A percentile compares a stretch with the other conserved stretches of the same genome.
These are phyloP conservation scores for Nemotelus pantherinus DNA, from an alignment of 2,888 invertebrate species.

Conservation along the genomic window DNA sequence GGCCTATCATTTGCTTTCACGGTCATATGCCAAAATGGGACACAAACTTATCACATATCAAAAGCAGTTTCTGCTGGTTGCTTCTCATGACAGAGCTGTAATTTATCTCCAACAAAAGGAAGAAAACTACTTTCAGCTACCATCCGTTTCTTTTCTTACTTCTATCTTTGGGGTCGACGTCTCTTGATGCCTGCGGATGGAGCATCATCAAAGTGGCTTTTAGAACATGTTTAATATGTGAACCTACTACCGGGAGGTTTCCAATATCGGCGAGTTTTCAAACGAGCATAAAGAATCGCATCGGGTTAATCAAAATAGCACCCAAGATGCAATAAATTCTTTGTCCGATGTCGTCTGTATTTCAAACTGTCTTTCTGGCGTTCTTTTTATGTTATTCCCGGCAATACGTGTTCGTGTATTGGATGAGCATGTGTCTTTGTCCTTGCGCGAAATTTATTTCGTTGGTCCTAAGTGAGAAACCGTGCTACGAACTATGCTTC, in stretches of 20 bases:
- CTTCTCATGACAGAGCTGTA: conserved; percentile 38
- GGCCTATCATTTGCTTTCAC: conserved; percentile 3
- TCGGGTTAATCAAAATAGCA: conserved; percentile 32
- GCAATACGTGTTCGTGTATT: too few relatives aligned
- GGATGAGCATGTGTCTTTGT: too few relatives aligned
- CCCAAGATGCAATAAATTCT: background rate
- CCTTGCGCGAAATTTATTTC: too few relatives aligned
- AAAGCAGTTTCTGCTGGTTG: conserved; percentile 43
- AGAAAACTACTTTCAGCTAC: conserved; percentile 30
- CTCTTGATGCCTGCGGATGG: conserved; percentile 25
- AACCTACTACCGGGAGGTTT: background rate
- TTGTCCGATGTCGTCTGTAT: background rate
- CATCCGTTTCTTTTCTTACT: background rate
- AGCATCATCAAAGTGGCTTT: conserved; percentile 34
- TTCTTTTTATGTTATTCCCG: too few relatives aligned
- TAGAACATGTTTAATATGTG: background rate
- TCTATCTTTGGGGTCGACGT: background rate
- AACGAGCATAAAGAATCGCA: conserved; percentile 10
- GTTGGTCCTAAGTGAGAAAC: too few relatives aligned
- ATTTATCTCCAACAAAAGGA: conserved; percentile 41
- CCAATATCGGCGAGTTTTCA: conserved; percentile 24
- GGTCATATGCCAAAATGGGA: conserved; percentile 28
- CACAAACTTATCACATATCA: conserved; percentile 45
- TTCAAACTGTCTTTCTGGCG: too few relatives aligned
- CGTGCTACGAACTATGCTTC: too few relatives aligned